Base-by-base conservation (phyloP, 2,113 vertebrate genomes). In the Ochotona princeps region DNA sequence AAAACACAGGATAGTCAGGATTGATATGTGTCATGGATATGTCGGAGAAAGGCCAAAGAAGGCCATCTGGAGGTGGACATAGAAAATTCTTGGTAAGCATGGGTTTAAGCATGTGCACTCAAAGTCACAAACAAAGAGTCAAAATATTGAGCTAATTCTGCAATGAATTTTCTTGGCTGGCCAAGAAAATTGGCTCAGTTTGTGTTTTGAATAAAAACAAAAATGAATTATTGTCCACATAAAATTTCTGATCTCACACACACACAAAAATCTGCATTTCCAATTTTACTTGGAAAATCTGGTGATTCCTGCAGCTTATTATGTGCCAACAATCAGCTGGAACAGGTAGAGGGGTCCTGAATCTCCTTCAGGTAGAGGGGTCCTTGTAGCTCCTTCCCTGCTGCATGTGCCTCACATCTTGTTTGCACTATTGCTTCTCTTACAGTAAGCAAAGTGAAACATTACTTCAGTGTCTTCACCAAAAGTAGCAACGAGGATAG, bases 401-500 rank as follows among this genome's bases (percentile, higher is more conserved):
- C 13, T 44, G 8, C 67, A 61, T 18, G 5, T 35, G 83, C 25
- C 67, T 47, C 13, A 61, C 28, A 21, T 65, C 65, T 73, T 63
- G 26, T 17, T 70, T 60, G 13, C 15, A 57, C 13, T 30, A n/a
- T 49, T 75, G 15, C 26, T 78, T 66, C 57, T 66, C 49, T 75
- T 66, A 12, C 18, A 83, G 21, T 57, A 44, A 70, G 47, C 44
- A 85, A 65, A 61, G 18, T 10, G 3, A 72, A 57, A 17, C 15
- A 9, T 35, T 57, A 13, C 21, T 25, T 32, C 18, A 30, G 28
- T 32, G 28, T 81, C 51, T 66, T 63, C 76, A 30, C 54, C 26
- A 67, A 80, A 90, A 92, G 69, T 35, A 80, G 51, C 4, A 85
- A 89, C 61, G 38, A 30, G 61, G 32, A 32, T 75, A 92, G n/a